Evolutionary conservation across 2,797 vertebrate genomes (phyloP), one percentile per base, ranked within the genome.

Genomic region (Amphiprion clarkii): DNA sequence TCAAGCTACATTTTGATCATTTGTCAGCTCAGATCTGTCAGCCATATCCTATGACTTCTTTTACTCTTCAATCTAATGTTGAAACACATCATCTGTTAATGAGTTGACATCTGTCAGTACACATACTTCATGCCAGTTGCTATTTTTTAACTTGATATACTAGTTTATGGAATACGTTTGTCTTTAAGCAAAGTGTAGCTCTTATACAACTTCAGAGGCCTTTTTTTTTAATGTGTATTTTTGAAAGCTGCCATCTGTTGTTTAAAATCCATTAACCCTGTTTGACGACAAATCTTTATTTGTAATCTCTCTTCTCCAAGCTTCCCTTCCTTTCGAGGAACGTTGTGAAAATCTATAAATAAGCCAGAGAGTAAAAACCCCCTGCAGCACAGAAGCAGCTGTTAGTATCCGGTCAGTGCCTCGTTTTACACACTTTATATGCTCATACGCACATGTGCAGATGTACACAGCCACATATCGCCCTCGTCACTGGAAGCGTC

Each of bases 341-440:
- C 71, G 72, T 66, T 61, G 46, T 71, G 55, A 81, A 71, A 73
- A 51, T 79, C 88, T 89, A 87, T 87, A 91, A 92, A 92, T 91
- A 86, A 76, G 63, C 56, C 48, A 17, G 36, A 3, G 64, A 84
- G 72, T 65, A 70, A 2, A 48, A 77, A 74, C 6, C 19, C 71
- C 83, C 82, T 0, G 70, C 52, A 67, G 85, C 71, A 73, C 66
- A 64, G 72, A 71, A 61, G 81, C 78, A 29, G 63, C 62, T 12
- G 63, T 87, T 67, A 42, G 75, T 72, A 82, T 84, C 61, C 33
- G 10, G 36, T 61, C 69, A 80, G 80, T 74, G 57, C 58, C 78
- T 88, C 61, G 76, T 84, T 87, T 86, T 60, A 64, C 58, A 67
- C 57, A 4, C 23, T 27, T 72, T 56, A 51, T 29, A 67, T n/a